These are phyloP conservation scores for Drosophila pectinifera DNA, from an alignment of 1,140 invertebrate species.

Conservation along the genomic window DNA sequence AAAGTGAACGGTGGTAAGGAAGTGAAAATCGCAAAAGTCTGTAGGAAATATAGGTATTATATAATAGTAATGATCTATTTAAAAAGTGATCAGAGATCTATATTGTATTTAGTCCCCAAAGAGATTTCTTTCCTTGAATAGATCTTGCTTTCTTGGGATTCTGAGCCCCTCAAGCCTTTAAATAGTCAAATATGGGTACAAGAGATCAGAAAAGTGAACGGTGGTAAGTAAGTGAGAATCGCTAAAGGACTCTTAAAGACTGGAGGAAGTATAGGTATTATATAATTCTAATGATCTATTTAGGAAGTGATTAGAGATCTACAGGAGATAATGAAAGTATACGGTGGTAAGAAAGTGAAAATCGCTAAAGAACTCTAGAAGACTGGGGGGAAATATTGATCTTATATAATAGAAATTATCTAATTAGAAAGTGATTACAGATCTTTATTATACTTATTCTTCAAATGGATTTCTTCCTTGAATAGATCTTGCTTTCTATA, in stretches of 20 bases:
- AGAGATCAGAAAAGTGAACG: neutral
- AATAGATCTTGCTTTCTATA: neutral
- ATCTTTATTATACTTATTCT: neutral
- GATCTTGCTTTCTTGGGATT: conserved; percentile 30
- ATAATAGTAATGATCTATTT: neutral
- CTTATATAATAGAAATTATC: neutral
- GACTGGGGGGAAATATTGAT: too few species aligned
- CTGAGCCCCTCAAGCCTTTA: conserved; percentile 24
- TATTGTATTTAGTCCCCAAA: neutral
- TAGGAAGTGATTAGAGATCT: too few species aligned
- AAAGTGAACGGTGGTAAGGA: conserved; percentile 3
- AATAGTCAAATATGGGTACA: conserved; percentile 3
- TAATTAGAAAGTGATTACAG: too few species aligned
- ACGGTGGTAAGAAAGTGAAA: conserved; percentile 9
- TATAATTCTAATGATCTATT: neutral
- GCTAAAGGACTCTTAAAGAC: too few species aligned
- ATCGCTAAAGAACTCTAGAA: too few species aligned
- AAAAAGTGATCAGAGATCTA: too few species aligned
- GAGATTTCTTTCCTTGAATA: neutral
- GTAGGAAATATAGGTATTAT: too few species aligned
- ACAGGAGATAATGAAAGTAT: neutral
- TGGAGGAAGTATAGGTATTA: too few species aligned
- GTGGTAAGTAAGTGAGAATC: conserved; percentile 13
- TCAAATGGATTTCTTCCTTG: neutral
- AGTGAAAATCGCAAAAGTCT: too few species aligned